Base-by-base conservation (phyloP, 2,888 invertebrate species). In the Drosophila buzzatii region DNA sequence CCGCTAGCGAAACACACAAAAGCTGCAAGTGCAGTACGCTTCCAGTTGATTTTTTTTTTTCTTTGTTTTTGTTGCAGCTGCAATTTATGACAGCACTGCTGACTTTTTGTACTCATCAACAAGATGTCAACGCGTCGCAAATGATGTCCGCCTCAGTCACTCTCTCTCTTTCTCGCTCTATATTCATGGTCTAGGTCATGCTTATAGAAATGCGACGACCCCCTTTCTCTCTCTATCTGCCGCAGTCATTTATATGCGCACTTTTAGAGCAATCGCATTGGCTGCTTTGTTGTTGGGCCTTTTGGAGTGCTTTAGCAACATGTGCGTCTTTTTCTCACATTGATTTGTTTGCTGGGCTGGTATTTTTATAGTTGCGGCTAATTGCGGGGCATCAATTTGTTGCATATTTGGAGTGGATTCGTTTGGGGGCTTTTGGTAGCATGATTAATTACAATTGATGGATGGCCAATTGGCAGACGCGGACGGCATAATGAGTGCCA, bases 371-470 rank as follows among this genome's bases (percentile, higher is more conserved):
- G 67, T 45, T 44, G 41, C 18, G 63, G 70, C 64, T 67, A 76
- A 81, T 70, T 77, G 78, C 70, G 57, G 67, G 55, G 74, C 71
- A 76, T 75, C 78, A 77, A 82, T 85, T 85, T 72, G 66, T 67
- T 63, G 79, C 65, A 64, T 64, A 74, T 72, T 62, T 62, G 65
- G 73, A 73, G 79, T 74, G 78, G 23, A 74, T 74, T 79, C 87
- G 81, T 84, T 82, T 89, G 23, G 45, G 69, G 73, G 55, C 8
- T 12, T 12, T 33, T 64, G 72, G 70, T 70, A 83, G 74, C 81
- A 87, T 90, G 90, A 89, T 89, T 91, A 89, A 89, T 89, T 90
- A 90, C 89, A 78, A 86, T 75, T 87, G 90, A 89, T 89, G 82
- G 89, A 89, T 81, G 77, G 86, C 81, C 90, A 86, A 89, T 88